phyloP scores from a whole-genome alignment of 2,888 invertebrate genomes.

The Drosophila formosana region DNA sequence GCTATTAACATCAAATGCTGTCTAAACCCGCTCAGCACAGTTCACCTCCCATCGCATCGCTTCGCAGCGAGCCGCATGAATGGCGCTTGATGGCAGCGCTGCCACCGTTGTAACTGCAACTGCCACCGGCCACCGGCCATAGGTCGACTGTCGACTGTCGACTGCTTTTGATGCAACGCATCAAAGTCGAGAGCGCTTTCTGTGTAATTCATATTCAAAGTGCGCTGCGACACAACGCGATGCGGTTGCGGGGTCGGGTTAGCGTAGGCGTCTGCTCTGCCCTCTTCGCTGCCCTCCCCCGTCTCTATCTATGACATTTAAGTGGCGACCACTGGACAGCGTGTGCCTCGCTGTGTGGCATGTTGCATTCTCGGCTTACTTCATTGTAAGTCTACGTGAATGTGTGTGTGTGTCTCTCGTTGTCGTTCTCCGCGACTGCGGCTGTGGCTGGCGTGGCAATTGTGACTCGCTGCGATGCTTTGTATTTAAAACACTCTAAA shows the following conservation, averaged over 20 bases:
- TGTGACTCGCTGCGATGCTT: slow-evolving; percentile 42
- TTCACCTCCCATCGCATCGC: background rate
- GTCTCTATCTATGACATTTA: slow-evolving; percentile 48
- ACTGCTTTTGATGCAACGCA: slow-evolving; percentile 31
- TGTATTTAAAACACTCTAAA: slow-evolving; percentile 27
- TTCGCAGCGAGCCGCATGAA: slow-evolving; percentile 4
- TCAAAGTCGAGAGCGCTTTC: slow-evolving; percentile 67
- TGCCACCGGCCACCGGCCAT: background rate
- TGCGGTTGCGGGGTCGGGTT: slow-evolving; percentile 30
- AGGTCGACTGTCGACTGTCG: background rate
- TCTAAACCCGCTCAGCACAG: slow-evolving; percentile 28
- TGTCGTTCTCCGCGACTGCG: slow-evolving; percentile 23
- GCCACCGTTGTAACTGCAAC: background rate
- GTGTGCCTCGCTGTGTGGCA: slow-evolving; percentile 53
- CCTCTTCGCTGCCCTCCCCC: background rate
- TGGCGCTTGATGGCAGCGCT: slow-evolving; percentile 12
- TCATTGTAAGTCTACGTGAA: background rate
- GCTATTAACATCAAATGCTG: slow-evolving; percentile 59
- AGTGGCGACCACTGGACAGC: slow-evolving; percentile 64
- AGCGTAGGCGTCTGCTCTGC: slow-evolving; percentile 35
- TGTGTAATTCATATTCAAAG: slow-evolving; percentile 80
- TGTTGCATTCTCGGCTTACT: slow-evolving; percentile 34
- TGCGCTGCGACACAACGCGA: slow-evolving; percentile 54
- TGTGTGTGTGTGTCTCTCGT: background rate
- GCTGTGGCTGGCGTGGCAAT: slow-evolving; percentile 41